These are phyloP conservation scores for Pangasius krempfi DNA, from an alignment of 2,797 vertebrate species.

Conservation along the genomic window DNA sequence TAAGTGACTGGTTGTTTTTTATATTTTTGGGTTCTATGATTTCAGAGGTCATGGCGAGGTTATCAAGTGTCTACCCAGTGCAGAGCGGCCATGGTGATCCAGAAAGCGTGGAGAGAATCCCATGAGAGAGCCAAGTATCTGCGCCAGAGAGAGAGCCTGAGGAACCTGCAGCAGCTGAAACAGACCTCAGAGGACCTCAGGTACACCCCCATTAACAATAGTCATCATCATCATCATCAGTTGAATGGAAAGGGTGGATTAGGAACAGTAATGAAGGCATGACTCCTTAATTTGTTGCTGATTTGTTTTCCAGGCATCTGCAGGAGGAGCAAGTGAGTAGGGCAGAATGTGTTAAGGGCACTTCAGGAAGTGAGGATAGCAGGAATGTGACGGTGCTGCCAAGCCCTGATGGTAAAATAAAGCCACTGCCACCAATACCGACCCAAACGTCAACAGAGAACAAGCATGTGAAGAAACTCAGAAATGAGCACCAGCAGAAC, in stretches of 20 bases:
- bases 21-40: background rate
- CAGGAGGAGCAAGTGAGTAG: background rate
- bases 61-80: constrained; percentile 72
- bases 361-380: constrained; percentile 33
- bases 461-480: constrained; percentile 6
- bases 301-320: background rate
- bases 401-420: constrained; percentile 17
- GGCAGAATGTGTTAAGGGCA: constrained; percentile 16
- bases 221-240: background rate
- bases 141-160: constrained; percentile 52
- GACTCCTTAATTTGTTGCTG: background rate
- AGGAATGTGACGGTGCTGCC: background rate
- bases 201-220: constrained; percentile 62
- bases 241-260: background rate
- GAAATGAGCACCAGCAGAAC: background rate
- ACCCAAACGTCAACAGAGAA: background rate
- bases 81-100: constrained; percentile 82
- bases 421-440: constrained; percentile 30
- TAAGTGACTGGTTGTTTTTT: background rate
- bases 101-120: constrained; percentile 80
- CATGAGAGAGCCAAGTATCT: constrained; percentile 59
- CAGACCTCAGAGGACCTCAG: constrained; percentile 71
- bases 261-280: background rate
- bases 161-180: constrained; percentile 68
- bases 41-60: constrained; percentile 84